Conservation (phyloP, 2,888 invertebrate genomes). For the Catotricha subobsoleta region DNA sequence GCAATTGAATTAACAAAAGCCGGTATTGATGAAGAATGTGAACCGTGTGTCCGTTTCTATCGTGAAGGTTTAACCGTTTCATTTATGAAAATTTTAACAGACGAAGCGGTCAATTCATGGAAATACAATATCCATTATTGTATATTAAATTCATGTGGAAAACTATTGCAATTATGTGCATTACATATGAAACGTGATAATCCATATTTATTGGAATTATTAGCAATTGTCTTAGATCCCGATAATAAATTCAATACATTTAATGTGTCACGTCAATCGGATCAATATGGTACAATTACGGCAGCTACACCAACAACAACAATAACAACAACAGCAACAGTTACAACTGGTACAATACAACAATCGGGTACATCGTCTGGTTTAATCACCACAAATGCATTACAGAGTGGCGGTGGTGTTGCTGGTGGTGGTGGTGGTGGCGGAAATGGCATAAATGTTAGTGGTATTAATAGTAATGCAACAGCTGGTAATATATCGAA, state of each 20-base stretch:
- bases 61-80: constrained; percentile 85
- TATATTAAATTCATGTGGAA: constrained; percentile 83
- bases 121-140: constrained; percentile 92
- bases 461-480: too few relatives aligned
- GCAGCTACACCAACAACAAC: background rate
- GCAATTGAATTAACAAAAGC: constrained; percentile 72
- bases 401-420: too few relatives aligned
- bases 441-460: too few relatives aligned
- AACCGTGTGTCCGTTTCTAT: constrained; percentile 86
- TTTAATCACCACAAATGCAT: background rate
- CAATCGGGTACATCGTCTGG: background rate
- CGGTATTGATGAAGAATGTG: constrained; percentile 74
- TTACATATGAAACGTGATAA: constrained; percentile 78
- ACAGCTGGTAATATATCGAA: background rate
- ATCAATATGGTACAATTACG: constrained; percentile 17
- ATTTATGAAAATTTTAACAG: constrained; percentile 90
- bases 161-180: constrained; percentile 81
- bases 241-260: constrained; percentile 66
- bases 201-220: constrained; percentile 76
- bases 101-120: constrained; percentile 96
- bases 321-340: background rate
- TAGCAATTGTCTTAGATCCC: constrained; percentile 88
- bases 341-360: background rate
- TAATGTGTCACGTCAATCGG: constrained; percentile 25
- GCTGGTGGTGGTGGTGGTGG: too few relatives aligned